Base-by-base conservation (phyloP, 30 jellyfish, hydroid and myxozoan genomes). In the Hydra vulgaris region DNA sequence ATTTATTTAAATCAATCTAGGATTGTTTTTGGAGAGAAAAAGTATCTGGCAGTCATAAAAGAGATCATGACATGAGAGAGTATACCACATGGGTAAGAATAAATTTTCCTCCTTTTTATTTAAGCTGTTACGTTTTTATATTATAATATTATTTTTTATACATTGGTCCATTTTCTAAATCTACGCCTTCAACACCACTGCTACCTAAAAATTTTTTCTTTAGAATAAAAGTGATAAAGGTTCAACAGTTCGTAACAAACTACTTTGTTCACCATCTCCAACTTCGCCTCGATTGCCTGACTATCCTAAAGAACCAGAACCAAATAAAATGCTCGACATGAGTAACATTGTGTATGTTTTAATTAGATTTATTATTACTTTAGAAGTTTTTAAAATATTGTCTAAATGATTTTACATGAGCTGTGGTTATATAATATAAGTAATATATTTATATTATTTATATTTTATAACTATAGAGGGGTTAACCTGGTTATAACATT, bases 11-110 rank as follows among this genome's bases (percentile, higher is more conserved):
- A 7, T 1, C 1, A 21, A 0, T 24, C 53, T 68, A 92, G 98
- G 98, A 92, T 75, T 92, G 98, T 73, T 92, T 83, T 80, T 92
- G 98, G 98, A 82, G 98, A 26, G 96, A 92, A 72, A 76, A 81
- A 75, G 82, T 83, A 17, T 83, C 98, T 22, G 96, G 98, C 0
- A 76, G 95, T 0, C 98, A 92, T 73, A 81, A 87, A 18, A 73
- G 78, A 19, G 96, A 85, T 18, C 98, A 92, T 80, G 95, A 87
- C 53, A 81, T 87, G 82, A 72, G 91, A 74, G 98, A 92, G 66
- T 87, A 73, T 79, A 73, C 87, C 66, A 56, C 98, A 0, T 92
- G 98, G 98, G 98, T 92, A 81, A 20, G 96, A 26, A 12, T 53
- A 23, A 1, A 22, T 12, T n/a, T n/a, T n/a, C n/a, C n/a, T n/a